Evolutionary conservation across 2,888 invertebrate species (phyloP).

Genomic region (Podotricha telesiphe): DNA sequence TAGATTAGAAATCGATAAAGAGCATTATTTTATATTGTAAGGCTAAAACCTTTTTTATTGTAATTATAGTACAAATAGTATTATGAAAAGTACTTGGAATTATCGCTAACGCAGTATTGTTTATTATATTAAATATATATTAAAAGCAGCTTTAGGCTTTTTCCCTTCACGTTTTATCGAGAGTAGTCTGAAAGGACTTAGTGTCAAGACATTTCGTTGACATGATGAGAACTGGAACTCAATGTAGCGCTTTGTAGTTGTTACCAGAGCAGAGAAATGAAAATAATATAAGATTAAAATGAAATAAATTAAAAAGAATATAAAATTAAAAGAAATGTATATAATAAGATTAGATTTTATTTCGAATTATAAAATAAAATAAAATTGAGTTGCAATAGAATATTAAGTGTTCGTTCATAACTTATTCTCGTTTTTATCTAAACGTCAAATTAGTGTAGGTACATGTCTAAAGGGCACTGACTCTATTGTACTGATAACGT

Average conservation of each 20-base stretch:
- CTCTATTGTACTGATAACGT: conserved; percentile 11
- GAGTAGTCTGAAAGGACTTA: too few relatives aligned
- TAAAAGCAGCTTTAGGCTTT: too few relatives aligned
- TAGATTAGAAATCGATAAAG: not conserved
- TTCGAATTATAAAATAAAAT: not conserved
- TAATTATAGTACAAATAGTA: not conserved
- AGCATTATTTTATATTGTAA: not conserved
- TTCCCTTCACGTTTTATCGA: too few relatives aligned
- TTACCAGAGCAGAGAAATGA: too few relatives aligned
- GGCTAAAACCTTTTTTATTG: not conserved
- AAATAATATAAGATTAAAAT: too few relatives aligned
- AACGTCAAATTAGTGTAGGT: not conserved
- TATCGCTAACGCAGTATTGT: too few relatives aligned
- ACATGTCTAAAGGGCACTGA: conserved; percentile 11
- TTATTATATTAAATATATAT: too few relatives aligned
- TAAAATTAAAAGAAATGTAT: not conserved
- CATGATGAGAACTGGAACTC: too few relatives aligned
- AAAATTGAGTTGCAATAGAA: not conserved
- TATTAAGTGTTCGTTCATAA: not conserved
- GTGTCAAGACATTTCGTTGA: too few relatives aligned
- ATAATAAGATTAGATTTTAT: not conserved
- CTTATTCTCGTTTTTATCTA: conserved; percentile 2
- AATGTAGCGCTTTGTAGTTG: too few relatives aligned
- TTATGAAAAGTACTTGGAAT: too few relatives aligned
- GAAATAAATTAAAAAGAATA: not conserved